A percentile compares a stretch with the other conserved stretches of the same genome.
Evolutionary conservation across 2,888 invertebrate genomes (phyloP).

Genomic region (Eristalis tenax): DNA sequence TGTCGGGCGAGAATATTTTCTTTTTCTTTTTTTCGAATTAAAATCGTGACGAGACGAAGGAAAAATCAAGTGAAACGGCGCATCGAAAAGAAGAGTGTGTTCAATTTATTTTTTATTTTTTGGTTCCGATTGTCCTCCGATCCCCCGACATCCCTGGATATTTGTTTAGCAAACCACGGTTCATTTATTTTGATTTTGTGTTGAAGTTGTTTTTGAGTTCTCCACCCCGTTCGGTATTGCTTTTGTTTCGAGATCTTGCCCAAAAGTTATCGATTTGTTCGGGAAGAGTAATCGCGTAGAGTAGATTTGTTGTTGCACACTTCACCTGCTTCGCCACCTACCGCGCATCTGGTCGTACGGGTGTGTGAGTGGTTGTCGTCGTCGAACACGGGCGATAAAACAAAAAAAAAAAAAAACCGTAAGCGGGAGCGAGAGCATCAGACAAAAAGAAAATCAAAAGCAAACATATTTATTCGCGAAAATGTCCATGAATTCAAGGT

Average conservation of each 20-base stretch:
- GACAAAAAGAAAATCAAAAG: not conserved
- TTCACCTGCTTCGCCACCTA: slow-evolving; percentile 15
- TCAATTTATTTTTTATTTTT: slow-evolving; percentile 11
- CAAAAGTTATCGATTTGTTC: slow-evolving; percentile 51
- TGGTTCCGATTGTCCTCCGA: not conserved
- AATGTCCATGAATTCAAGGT: slow-evolving; percentile 61
- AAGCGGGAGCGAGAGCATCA: not conserved
- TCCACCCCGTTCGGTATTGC: not conserved
- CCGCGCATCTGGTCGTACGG: slow-evolving; percentile 17
- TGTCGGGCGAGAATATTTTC: slow-evolving; percentile 24
- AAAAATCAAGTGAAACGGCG: not conserved
- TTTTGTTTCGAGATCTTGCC: not conserved
- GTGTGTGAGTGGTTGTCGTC: slow-evolving; percentile 47
- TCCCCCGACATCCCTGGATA: slow-evolving; percentile 5
- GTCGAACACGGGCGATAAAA: slow-evolving; percentile 5
- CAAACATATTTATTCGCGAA: slow-evolving; percentile 10
- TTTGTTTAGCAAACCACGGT: not conserved
- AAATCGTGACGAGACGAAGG: not conserved
- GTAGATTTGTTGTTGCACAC: slow-evolving; percentile 32
- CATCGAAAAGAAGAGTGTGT: not conserved
- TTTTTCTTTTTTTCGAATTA: not conserved
- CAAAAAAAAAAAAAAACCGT: not conserved
- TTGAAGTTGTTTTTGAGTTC: not conserved
- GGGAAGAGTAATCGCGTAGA: slow-evolving; percentile 17
- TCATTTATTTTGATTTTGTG: not conserved